Evolutionary conservation across 2,797 vertebrate genomes (phyloP).

Genomic region (Tadarida brasiliensis): DNA sequence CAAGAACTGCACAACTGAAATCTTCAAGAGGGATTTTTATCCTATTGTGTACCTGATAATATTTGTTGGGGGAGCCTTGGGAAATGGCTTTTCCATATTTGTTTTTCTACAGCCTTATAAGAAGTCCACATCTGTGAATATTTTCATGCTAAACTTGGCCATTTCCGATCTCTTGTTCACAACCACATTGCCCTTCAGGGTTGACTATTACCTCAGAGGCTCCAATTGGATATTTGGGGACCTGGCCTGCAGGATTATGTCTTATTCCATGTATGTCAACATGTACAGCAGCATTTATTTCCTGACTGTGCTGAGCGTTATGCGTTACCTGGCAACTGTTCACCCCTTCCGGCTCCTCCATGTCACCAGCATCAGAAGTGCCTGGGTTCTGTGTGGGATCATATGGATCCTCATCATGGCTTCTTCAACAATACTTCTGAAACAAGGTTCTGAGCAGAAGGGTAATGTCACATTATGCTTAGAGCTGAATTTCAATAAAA

Average conservation of each 20-base stretch:
- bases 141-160: conserved; percentile 90
- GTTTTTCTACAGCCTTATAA: conserved; percentile 86
- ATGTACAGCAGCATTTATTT: conserved; percentile 92
- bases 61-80: conserved; percentile 87
- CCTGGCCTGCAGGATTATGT: conserved; percentile 86
- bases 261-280: conserved; percentile 89
- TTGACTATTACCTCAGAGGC: conserved; percentile 86
- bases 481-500: conserved; percentile 80
- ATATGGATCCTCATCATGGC: conserved; percentile 86
- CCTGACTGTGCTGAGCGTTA: conserved; percentile 87
- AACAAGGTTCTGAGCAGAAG: not conserved
- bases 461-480: conserved; percentile 79
- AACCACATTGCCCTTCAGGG: conserved; percentile 88
- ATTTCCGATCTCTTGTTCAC: conserved; percentile 89
- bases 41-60: conserved; percentile 86
- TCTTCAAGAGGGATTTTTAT: conserved; percentile 88
- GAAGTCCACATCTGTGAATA: conserved; percentile 84
- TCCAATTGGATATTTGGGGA: conserved; percentile 88
- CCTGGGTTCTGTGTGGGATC: conserved; percentile 80
- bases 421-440: conserved; percentile 78
- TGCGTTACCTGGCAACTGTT: conserved; percentile 87
- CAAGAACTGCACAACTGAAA: conserved; percentile 75
- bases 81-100: conserved; percentile 88
- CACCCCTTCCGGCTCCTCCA: conserved; percentile 83
- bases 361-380: conserved; percentile 72